Conservation (phyloP, 2,113 vertebrate species). For the Dromaius novaehollandiae region DNA sequence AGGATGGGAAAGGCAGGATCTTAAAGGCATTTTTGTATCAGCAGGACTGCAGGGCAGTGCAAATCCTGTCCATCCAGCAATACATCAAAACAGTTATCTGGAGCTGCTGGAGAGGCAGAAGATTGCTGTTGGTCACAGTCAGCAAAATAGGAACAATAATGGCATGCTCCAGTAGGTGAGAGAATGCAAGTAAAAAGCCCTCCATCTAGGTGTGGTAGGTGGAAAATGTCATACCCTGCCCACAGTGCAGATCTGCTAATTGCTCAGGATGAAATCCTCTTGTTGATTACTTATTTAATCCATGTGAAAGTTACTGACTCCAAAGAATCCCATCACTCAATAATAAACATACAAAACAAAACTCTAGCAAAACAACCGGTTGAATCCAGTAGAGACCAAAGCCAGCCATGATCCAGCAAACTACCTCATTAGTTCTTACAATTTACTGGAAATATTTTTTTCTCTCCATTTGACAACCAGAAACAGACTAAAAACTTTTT, state of each 20-base stretch:
- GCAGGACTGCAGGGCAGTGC: slow-evolving; percentile 55
- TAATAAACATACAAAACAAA: neutral
- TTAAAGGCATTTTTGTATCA: slow-evolving; percentile 83
- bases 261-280: neutral
- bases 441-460: slow-evolving; percentile 14
- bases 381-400: neutral
- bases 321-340: neutral
- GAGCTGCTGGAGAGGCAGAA: slow-evolving; percentile 32
- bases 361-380: neutral
- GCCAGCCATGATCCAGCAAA: neutral
- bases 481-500: slow-evolving; percentile 33
- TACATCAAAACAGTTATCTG: slow-evolving; percentile 74
- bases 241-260: neutral
- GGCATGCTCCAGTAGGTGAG: slow-evolving; percentile 70
- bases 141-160: slow-evolving; percentile 77
- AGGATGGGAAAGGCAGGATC: slow-evolving; percentile 88
- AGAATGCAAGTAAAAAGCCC: slow-evolving; percentile 51
- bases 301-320: neutral
- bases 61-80: slow-evolving; percentile 66
- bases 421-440: neutral
- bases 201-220: slow-evolving; percentile 56
- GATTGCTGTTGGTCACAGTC: slow-evolving; percentile 65
- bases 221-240: slow-evolving; percentile 1
- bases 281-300: slow-evolving; percentile 29
- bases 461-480: neutral